These are phyloP conservation scores for Drosophila melanosoma DNA, from an alignment of 2,888 invertebrate species.

Conservation along the genomic window DNA sequence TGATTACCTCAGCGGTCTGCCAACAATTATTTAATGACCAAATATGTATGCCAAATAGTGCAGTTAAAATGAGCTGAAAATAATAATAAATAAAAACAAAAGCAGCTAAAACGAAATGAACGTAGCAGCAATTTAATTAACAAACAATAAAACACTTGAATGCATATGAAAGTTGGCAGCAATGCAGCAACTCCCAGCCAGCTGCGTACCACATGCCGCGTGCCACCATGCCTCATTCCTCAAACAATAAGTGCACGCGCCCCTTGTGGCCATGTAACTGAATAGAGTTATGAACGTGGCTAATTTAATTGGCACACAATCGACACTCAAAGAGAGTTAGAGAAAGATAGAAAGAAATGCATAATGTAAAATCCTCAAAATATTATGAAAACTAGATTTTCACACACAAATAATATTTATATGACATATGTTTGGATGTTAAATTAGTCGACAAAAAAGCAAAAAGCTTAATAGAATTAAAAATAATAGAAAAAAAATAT, in stretches of 20 bases:
- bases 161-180: conserved; percentile 76
- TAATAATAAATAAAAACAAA: conserved; percentile 19
- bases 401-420: not conserved
- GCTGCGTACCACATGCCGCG: conserved; percentile 25
- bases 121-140: conserved; percentile 70
- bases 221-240: conserved; percentile 29
- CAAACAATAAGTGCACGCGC: conserved; percentile 28
- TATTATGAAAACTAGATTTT: not conserved
- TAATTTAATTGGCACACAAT: conserved; percentile 38
- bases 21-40: conserved; percentile 78
- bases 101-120: conserved; percentile 39
- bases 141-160: conserved; percentile 77
- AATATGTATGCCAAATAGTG: conserved; percentile 76
- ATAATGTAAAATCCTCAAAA: not conserved
- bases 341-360: not conserved
- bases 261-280: conserved; percentile 37
- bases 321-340: not conserved
- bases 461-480: not conserved
- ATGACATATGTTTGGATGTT: not conserved
- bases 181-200: conserved; percentile 56
- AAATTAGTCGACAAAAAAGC: not conserved
- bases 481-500: no score
- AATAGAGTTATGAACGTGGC: conserved; percentile 50
- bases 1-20: conserved; percentile 68
- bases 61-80: conserved; percentile 20